Conservation (phyloP, 2,113 vertebrate genomes). For the Crypturellus undulatus region DNA sequence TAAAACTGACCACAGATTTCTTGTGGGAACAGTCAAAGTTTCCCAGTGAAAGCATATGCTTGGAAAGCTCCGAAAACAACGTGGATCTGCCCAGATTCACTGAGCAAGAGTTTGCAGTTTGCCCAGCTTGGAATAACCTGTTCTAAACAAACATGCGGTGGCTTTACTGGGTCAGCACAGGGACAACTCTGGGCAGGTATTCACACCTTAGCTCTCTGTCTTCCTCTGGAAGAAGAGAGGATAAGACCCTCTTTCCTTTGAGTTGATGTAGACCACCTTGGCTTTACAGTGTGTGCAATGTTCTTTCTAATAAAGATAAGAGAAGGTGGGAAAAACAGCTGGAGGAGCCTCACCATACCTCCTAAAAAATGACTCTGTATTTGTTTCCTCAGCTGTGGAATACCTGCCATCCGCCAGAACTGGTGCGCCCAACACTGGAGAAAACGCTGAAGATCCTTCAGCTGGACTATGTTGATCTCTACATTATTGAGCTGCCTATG, state of each 20-base stretch:
- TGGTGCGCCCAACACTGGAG: slow-evolving; percentile 88
- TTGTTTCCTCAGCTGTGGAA: slow-evolving; percentile 87
- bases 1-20: slow-evolving; percentile 47
- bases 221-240: background rate
- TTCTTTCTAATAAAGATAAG: background rate
- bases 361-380: background rate
- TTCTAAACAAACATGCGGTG: background rate
- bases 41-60: slow-evolving; percentile 55
- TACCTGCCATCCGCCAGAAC: slow-evolving; percentile 86
- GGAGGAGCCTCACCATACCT: background rate
- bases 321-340: background rate
- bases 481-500: slow-evolving; percentile 93
- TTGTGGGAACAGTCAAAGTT: slow-evolving; percentile 27
- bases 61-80: slow-evolving; percentile 34
- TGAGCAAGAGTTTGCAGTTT: slow-evolving; percentile 6
- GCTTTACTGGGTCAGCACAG: background rate
- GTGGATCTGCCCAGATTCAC: background rate
- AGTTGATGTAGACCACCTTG: background rate
- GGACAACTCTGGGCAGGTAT: background rate
- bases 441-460: slow-evolving; percentile 84
- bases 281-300: background rate
- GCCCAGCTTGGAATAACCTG: background rate
- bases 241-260: background rate
- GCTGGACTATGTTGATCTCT: slow-evolving; percentile 93
- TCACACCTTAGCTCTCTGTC: background rate